These are phyloP conservation scores for Synergus itoensis DNA, from an alignment of 2,888 invertebrate genomes.

Conservation along the genomic window DNA sequence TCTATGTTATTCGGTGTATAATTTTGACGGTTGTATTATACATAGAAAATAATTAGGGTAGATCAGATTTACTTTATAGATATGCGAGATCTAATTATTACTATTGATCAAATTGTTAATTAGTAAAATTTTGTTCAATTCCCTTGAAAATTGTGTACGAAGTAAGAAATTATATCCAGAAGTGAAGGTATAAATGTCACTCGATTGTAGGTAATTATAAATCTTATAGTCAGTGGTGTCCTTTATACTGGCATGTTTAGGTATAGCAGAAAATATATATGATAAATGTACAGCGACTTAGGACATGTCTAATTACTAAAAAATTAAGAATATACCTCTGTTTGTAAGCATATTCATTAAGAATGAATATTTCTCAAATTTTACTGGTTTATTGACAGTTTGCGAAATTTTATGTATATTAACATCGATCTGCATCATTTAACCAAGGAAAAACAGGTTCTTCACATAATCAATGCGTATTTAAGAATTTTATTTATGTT, in stretches of 20 bases:
- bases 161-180: neutral
- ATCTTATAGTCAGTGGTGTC: constrained; percentile 24
- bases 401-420: neutral
- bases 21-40: constrained; percentile 18
- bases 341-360: constrained; percentile 17
- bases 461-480: constrained; percentile 14
- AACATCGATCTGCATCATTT: no score
- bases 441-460: neutral
- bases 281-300: constrained; percentile 37
- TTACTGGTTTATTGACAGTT: constrained; percentile 19
- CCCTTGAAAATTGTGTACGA: neutral
- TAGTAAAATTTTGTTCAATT: neutral
- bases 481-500: constrained; percentile 10
- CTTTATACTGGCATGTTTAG: constrained; percentile 27
- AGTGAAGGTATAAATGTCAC: constrained; percentile 12
- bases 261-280: constrained; percentile 21
- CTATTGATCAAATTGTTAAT: neutral
- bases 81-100: constrained; percentile 5
- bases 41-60: neutral
- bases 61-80: constrained; percentile 3
- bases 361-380: constrained; percentile 18
- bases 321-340: constrained; percentile 5
- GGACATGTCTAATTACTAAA: constrained; percentile 23
- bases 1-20: constrained; percentile 22
- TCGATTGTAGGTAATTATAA: neutral